Evolutionary conservation across 2,113 vertebrate species (phyloP).

Genomic region (Rousettus leschenaultii): DNA sequence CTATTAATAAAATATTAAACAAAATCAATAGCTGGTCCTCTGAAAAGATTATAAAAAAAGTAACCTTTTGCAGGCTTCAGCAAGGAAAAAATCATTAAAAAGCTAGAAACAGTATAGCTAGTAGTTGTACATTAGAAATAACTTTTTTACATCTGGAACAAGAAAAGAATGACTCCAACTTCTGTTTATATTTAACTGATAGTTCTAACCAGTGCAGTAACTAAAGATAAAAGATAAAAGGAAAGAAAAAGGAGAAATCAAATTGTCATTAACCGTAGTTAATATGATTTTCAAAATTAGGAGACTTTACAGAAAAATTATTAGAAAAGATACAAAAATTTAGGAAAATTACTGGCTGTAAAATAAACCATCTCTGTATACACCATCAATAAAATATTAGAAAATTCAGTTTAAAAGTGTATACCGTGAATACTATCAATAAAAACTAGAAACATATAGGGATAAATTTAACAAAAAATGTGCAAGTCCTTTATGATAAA

Average conservation of each 20-base stretch:
- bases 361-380: background rate
- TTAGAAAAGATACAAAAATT: background rate
- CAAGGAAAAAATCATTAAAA: background rate
- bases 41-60: background rate
- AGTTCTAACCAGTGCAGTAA: background rate
- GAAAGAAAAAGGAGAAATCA: background rate
- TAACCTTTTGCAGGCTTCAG: background rate
- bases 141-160: background rate
- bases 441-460: background rate
- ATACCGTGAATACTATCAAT: background rate
- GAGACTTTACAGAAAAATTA: background rate
- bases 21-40: background rate
- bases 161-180: background rate
- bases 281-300: background rate
- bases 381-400: background rate
- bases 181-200: background rate
- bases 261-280: background rate
- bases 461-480: background rate
- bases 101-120: background rate
- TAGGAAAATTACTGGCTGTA: background rate
- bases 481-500: background rate
- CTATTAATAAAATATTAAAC: background rate
- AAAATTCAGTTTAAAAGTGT: background rate
- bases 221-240: background rate
- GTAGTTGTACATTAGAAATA: background rate